Evolutionary conservation across 2,888 invertebrate species (phyloP), one percentile per base, ranked within the genome.

Genomic region (Anoplius nigerrimus): DNA sequence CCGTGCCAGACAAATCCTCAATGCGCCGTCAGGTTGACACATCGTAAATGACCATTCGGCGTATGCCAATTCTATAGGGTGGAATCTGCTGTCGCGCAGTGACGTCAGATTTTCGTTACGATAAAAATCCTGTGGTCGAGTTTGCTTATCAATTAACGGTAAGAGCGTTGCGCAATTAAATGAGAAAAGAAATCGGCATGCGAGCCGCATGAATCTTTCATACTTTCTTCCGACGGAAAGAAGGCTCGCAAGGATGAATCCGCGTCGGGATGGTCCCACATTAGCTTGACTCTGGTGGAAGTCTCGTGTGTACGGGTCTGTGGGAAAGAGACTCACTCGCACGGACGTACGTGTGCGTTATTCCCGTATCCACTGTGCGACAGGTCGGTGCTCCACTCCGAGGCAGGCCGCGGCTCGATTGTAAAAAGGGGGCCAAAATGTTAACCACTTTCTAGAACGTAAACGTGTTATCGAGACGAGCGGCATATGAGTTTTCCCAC

Each of bases 371-470:
- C 57, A 22, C 61, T 48, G 55, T 59, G 24, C 20, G 57, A 63
- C 74, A 67, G 66, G 69, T 66, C 64, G 60, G 62, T 18, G 61
- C 54, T 54, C 62, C 67, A 56, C 27, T 54, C 61, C 27, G 42
- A 15, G n/a, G 48, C 6, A 43, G 43, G 22, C 58, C 51, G 16
- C 48, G 65, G 56, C 56, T 24, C 60, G 42, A 6, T 46, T n/a
- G 72, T 78, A 82, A 82, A 83, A 85, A 83, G 72, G 80, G 76
- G 83, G 82, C 78, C 83, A 83, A 84, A 85, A 81, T 84, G 83
- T 79, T 84, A 84, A 84, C 81, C 75, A 80, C 84, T 84, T 85
- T 83, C 81, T 83, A 85, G 62, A 62, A 46, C 6, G 69, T 16
- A 45, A 58, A 22, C 16, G 34, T 27, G 34, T 55, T 55, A 55